Conservation (phyloP, 2,888 invertebrate genomes). For the Apamea monoglypha region DNA sequence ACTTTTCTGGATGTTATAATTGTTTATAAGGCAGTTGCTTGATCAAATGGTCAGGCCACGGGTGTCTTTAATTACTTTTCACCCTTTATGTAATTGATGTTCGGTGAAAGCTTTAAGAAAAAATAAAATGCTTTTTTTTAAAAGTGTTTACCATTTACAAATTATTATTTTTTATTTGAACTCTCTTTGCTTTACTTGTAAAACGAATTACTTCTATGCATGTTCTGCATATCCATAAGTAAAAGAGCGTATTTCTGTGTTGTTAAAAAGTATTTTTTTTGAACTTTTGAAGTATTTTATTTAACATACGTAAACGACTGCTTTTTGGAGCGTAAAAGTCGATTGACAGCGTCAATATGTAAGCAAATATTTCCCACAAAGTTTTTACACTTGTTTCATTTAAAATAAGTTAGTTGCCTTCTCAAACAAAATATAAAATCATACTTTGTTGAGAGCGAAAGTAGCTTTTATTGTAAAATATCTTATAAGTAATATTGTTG, state of each 20-base stretch:
- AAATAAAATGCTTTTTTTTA: background rate
- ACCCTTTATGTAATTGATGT: background rate
- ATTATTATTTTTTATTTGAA: background rate
- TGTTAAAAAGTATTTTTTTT: background rate
- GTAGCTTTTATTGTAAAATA: constrained; percentile 65
- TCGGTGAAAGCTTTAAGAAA: background rate
- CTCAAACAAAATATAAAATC: constrained; percentile 25
- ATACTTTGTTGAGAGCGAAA: constrained; percentile 15
- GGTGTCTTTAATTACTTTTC: background rate
- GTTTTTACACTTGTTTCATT: background rate
- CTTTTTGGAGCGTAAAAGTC: background rate
- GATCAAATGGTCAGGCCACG: background rate
- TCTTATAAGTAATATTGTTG: constrained; percentile 61
- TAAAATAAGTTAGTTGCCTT: background rate
- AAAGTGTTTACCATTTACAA: background rate
- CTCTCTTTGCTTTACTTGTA: background rate
- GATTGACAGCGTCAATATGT: constrained; percentile 4
- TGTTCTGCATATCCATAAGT: background rate
- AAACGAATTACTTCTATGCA: background rate
- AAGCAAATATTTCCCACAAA: background rate
- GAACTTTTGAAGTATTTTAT: background rate
- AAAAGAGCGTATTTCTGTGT: background rate
- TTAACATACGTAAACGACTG: background rate
- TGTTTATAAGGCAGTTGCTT: constrained; percentile 1
- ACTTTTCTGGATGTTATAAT: constrained; percentile 12